These are phyloP conservation scores for Trissonchulus latispiculum DNA, from an alignment of 2,888 invertebrate genomes.

Conservation along the genomic window DNA sequence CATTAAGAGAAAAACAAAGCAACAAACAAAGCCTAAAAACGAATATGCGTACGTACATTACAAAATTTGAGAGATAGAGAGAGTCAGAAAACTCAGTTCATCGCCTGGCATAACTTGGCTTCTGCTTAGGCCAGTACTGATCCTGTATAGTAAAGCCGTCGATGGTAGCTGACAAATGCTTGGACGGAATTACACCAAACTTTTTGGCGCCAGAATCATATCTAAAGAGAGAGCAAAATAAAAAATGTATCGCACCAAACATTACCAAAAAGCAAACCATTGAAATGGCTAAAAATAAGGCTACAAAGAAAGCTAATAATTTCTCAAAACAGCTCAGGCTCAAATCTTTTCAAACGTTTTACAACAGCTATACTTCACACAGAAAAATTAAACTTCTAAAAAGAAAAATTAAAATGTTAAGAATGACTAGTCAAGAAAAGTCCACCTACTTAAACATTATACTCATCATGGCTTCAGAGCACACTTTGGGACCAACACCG, in stretches of 20 bases:
- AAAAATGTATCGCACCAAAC: not conserved
- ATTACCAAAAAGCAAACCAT: slow-evolving; percentile 11
- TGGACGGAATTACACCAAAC: slow-evolving; percentile 92
- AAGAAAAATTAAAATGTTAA: not conserved
- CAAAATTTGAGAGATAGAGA: too few species aligned
- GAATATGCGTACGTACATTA: too few species aligned
- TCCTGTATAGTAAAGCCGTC: slow-evolving; percentile 99
- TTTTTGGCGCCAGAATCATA: slow-evolving; percentile 98
- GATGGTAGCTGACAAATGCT: slow-evolving; percentile 96
- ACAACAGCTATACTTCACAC: too few species aligned
- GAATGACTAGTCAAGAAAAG: not conserved
- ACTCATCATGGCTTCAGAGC: slow-evolving; percentile 94
- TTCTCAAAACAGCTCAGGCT: too few species aligned
- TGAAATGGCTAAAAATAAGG: too few species aligned
- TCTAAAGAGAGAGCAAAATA: slow-evolving; percentile 54
- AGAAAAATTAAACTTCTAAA: slow-evolving; percentile 13
- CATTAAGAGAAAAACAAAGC: too few species aligned
- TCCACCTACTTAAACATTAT: slow-evolving; percentile 95
- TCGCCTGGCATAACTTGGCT: slow-evolving; percentile 45
- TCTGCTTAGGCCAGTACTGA: slow-evolving; percentile 95
- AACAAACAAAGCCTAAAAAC: too few species aligned
- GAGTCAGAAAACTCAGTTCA: too few species aligned
- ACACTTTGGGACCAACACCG: slow-evolving; percentile 87
- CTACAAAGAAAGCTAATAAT: too few species aligned
- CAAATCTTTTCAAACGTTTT: too few species aligned